Conservation (phyloP, 2,888 invertebrate genomes). For the Elegia similella region DNA sequence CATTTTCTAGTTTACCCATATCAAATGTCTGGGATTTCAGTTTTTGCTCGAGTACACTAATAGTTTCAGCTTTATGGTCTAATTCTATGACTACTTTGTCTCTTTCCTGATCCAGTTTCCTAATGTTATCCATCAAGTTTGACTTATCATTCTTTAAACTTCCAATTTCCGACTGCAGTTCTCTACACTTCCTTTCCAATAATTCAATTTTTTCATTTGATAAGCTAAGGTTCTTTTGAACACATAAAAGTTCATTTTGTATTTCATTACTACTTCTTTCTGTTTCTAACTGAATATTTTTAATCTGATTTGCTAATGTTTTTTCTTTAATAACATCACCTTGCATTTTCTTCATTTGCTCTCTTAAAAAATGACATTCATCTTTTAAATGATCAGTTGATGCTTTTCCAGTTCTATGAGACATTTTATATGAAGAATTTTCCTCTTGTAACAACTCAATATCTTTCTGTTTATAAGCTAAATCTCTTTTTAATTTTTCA, state of each 20-base stretch:
- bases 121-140: conserved; percentile 83
- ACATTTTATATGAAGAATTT: conserved; percentile 72
- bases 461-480: conserved; percentile 65
- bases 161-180: conserved; percentile 82
- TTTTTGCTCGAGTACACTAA: conserved; percentile 84
- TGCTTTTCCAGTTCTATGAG: conserved; percentile 65
- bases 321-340: conserved; percentile 73
- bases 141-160: conserved; percentile 84
- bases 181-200: conserved; percentile 82
- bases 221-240: conserved; percentile 84
- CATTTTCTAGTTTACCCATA: conserved; percentile 77
- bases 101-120: conserved; percentile 86
- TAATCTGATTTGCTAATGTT: conserved; percentile 76
- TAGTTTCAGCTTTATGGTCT: conserved; percentile 87
- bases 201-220: conserved; percentile 81
- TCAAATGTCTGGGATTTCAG: conserved; percentile 81
- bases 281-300: conserved; percentile 88
- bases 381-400: conserved; percentile 67
- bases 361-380: conserved; percentile 67
- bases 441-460: conserved; percentile 69
- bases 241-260: conserved; percentile 84
- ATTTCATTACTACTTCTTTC: conserved; percentile 86
- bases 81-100: conserved; percentile 85
- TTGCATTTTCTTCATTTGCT: conserved; percentile 72
- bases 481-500: conserved; percentile 68